A percentile compares a stretch with the other conserved stretches of the same genome.
Evolutionary conservation across 2,113 vertebrate genomes (phyloP).

Genomic region (Ptychochromis oligacanthus): DNA sequence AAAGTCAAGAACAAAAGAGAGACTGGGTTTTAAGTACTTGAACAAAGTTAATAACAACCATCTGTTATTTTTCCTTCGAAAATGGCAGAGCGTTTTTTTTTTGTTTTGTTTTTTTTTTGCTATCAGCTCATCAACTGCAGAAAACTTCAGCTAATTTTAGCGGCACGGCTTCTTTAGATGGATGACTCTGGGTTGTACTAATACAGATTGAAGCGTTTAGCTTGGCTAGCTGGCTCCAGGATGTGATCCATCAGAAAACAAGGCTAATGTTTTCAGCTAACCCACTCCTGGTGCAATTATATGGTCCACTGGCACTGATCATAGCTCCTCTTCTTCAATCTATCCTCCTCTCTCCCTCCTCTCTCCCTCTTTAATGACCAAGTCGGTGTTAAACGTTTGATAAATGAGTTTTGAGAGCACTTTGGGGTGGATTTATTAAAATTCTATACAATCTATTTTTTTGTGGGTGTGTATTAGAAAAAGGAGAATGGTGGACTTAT

Average conservation of each 20-base stretch:
- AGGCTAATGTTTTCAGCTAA: constrained; percentile 95
- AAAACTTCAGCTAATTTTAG: constrained; percentile 40
- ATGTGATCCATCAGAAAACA: constrained; percentile 94
- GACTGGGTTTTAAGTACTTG: neutral
- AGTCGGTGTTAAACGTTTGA: constrained; percentile 95
- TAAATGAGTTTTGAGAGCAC: constrained; percentile 90
- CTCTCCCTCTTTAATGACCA: constrained; percentile 91
- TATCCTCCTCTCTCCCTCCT: constrained; percentile 89
- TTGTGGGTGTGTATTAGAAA: constrained; percentile 2
- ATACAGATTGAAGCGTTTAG: constrained; percentile 68
- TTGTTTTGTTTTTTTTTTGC: no score
- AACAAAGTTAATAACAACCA: constrained; percentile 22
- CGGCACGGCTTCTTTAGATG: constrained; percentile 14
- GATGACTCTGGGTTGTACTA: constrained; percentile 43
- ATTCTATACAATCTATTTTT: constrained; percentile 88
- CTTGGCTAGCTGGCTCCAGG: constrained; percentile 76
- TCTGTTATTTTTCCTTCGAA: neutral
- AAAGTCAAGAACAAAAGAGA: neutral
- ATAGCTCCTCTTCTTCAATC: constrained; percentile 96
- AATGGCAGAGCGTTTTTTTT: neutral
- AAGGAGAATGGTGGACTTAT: constrained; percentile 9
- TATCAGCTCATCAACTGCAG: constrained; percentile 21
- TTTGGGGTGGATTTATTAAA: constrained; percentile 98
- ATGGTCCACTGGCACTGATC: constrained; percentile 99
- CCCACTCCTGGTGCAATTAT: constrained; percentile 98